These are phyloP conservation scores for Buceros bicornis DNA, from an alignment of 2,797 vertebrate species.

Conservation along the genomic window DNA sequence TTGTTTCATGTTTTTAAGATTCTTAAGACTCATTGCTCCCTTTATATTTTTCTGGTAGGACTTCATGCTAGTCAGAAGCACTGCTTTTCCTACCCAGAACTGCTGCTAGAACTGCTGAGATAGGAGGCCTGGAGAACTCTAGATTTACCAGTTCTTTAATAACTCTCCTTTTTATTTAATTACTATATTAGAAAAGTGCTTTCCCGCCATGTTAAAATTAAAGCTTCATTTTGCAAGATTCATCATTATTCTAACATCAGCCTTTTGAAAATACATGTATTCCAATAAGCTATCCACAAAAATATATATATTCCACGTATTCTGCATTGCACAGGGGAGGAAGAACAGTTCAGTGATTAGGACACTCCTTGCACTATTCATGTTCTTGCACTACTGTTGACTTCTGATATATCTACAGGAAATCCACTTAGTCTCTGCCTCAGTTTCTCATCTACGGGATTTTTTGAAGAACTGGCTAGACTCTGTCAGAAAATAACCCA, in stretches of 20 bases:
- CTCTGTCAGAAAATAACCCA: background rate
- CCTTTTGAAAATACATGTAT: background rate
- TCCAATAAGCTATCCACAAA: background rate
- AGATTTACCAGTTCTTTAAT: background rate
- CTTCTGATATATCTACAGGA: background rate
- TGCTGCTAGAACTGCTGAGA: background rate
- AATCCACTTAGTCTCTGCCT: background rate
- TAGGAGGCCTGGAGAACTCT: background rate
- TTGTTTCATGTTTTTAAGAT: background rate
- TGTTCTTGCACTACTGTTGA: background rate
- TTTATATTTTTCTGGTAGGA: background rate
- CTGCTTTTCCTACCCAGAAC: background rate
- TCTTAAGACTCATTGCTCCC: background rate
- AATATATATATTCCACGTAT: background rate
- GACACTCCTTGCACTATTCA: background rate
- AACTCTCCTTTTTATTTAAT: conserved; percentile 4
- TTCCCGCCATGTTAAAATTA: conserved; percentile 11
- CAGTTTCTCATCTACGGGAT: background rate
- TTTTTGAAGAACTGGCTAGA: background rate
- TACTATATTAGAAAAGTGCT: background rate
- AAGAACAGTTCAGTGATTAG: background rate
- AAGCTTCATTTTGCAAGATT: background rate
- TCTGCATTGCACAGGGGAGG: background rate
- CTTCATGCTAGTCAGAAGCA: conserved; percentile 2
- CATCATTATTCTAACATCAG: background rate